Conservation (phyloP, 2,113 vertebrate species). For the Trogon melanurus region DNA sequence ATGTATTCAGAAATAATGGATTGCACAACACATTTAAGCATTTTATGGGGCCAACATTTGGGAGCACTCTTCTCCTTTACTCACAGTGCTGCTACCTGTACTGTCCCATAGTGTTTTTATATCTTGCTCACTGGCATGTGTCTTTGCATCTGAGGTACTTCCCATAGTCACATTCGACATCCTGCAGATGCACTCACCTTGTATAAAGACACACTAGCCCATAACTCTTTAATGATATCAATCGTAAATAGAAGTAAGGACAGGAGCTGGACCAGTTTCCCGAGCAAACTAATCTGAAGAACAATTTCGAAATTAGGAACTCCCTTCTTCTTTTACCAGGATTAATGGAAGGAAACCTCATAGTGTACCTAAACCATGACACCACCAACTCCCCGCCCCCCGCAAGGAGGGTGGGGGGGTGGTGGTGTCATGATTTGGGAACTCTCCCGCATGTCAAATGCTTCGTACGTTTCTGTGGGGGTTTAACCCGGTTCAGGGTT, state of each 20-base stretch:
- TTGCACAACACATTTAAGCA: not conserved
- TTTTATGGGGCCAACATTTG: not conserved
- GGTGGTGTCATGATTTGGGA: not conserved
- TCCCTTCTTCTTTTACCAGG: not conserved
- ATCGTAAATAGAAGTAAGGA: not conserved
- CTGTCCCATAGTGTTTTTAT: not conserved
- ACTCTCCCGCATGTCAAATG: fast-evolving
- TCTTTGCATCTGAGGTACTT: not conserved
- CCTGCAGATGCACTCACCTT: not conserved
- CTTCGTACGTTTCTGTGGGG: not conserved
- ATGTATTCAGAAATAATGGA: not conserved
- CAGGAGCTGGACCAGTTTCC: not conserved
- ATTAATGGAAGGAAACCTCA: not conserved
- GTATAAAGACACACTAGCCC: not conserved
- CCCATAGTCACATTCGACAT: not conserved
- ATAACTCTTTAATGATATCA: not conserved
- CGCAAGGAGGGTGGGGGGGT: too few relatives aligned
- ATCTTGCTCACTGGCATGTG: fast-evolving
- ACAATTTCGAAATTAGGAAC: not conserved
- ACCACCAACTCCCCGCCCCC: too few relatives aligned
- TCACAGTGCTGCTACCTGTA: not conserved
- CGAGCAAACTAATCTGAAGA: not conserved
- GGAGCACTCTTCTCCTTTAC: not conserved
- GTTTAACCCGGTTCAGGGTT: not conserved
- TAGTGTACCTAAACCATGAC: not conserved